Evolutionary conservation across 2,888 invertebrate species (phyloP).

Genomic region (Noctua comes): DNA sequence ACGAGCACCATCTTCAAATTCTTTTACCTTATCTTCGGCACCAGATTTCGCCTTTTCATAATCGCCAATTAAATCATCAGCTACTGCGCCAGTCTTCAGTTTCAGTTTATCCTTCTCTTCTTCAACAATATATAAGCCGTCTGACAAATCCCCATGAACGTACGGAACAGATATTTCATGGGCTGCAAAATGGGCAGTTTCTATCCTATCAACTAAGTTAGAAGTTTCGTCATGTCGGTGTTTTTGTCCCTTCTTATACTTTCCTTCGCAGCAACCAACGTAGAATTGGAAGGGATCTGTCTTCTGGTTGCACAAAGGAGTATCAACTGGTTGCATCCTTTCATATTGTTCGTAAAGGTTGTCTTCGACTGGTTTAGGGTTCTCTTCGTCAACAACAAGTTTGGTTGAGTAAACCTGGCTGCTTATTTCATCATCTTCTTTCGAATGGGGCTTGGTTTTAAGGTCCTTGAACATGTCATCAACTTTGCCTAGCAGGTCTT

Average conservation of each 20-base stretch:
- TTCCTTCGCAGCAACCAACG: slow-evolving; percentile 83
- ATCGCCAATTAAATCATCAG: slow-evolving; percentile 76
- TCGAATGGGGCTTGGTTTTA: slow-evolving; percentile 79
- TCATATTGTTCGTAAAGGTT: slow-evolving; percentile 85
- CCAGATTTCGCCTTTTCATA: slow-evolving; percentile 73
- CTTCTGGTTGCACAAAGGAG: slow-evolving; percentile 77
- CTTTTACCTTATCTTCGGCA: slow-evolving; percentile 73
- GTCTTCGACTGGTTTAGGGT: slow-evolving; percentile 72
- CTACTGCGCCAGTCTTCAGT: slow-evolving; percentile 75
- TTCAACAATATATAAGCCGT: slow-evolving; percentile 78
- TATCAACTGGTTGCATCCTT: slow-evolving; percentile 87
- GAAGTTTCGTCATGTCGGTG: slow-evolving; percentile 87
- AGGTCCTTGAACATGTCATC: slow-evolving; percentile 89
- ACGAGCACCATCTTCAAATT: slow-evolving; percentile 70
- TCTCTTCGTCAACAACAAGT: slow-evolving; percentile 85
- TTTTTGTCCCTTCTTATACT: slow-evolving; percentile 80
- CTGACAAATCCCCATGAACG: slow-evolving; percentile 75
- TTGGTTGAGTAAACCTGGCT: slow-evolving; percentile 84
- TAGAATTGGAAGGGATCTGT: slow-evolving; percentile 84
- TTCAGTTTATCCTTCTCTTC: slow-evolving; percentile 83
- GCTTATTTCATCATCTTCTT: slow-evolving; percentile 81
- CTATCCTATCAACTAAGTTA: slow-evolving; percentile 83
- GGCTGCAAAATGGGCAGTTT: slow-evolving; percentile 84
- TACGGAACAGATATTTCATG: slow-evolving; percentile 80
- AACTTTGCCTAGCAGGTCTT: slow-evolving; percentile 87